A percentile compares a stretch with the other conserved stretches of the same genome.
Conservation (phyloP, 2,797 vertebrate genomes). For the Cottoperca gobio region DNA sequence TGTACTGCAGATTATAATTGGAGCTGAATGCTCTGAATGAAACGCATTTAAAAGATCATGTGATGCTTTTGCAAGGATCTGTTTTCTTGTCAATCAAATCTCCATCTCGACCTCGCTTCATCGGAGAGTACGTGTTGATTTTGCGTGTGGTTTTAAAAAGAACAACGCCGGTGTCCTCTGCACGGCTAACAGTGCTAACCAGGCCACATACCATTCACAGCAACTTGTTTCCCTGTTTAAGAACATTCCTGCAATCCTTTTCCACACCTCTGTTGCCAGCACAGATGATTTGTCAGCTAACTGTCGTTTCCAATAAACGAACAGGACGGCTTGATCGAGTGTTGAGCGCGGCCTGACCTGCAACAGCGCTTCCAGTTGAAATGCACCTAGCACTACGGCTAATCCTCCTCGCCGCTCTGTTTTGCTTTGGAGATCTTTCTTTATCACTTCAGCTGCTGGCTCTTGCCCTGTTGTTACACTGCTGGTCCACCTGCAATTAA, state of each 20-base stretch:
- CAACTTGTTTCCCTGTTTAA: slow-evolving; percentile 16
- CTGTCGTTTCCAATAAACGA: slow-evolving; percentile 15
- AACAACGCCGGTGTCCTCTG: background rate
- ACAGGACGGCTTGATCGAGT: background rate
- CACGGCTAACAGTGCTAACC: background rate
- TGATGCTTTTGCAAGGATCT: too few species aligned
- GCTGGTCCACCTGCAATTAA: slow-evolving; percentile 43
- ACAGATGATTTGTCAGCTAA: background rate
- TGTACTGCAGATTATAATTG: background rate
- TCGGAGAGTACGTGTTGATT: background rate
- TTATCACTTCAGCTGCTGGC: slow-evolving; percentile 19
- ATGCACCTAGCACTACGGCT: slow-evolving; percentile 15
- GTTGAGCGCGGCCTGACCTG: slow-evolving; percentile 28
- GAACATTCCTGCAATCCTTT: slow-evolving; percentile 25
- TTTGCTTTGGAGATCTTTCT: slow-evolving; percentile 15
- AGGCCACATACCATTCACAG: background rate
- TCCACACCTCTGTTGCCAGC: background rate
- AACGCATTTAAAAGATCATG: too few species aligned
- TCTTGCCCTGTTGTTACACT: slow-evolving; percentile 1
- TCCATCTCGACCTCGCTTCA: background rate
- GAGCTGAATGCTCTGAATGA: too few species aligned
- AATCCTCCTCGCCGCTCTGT: slow-evolving; percentile 32
- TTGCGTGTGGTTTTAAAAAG: slow-evolving; percentile 4
- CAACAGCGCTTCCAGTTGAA: slow-evolving; percentile 11
- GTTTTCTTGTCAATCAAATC: background rate